Base-by-base conservation (phyloP, 2,797 vertebrate species). In the Sebastes diploproa region DNA sequence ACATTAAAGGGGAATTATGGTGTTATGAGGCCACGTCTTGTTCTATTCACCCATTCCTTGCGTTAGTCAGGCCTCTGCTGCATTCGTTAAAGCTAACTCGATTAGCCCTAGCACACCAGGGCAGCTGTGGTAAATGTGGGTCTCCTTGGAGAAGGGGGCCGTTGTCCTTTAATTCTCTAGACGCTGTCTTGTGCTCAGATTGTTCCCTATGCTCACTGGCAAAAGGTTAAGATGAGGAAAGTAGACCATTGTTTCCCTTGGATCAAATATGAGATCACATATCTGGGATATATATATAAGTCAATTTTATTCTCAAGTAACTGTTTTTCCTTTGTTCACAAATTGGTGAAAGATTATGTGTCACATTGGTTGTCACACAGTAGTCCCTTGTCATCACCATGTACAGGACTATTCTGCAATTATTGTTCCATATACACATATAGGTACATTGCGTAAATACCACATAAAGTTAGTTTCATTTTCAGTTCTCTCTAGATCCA, bases 31-130 rank as follows among this genome's bases (percentile, higher is more conserved):
- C 81, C 75, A 63, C 3, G 72, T 91, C 90, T 92, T 88, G 82
- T 90, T 88, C 87, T 85, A 70, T 88, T 88, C 89, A 88, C 87
- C 84, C 90, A 92, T 94, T 94, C 92, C 91, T 91, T 89, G 88
- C 75, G 81, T 92, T 92, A 93, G 89, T 94, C 87, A 93, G 92
- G 90, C 91, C 89, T 91, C 90, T 82, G 88, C 91, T 91, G 91
- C 91, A 92, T 90, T 93, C 89, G 91, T 92, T 93, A 91, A 91
- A 91, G 85, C 88, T 93, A 94, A 95, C 91, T 93, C 81, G 86
- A 94, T 95, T 95, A 94, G 78, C 86, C 62, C 42, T 59, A 75
- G 89, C 88, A 88, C 88, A 94, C 91, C 88, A 91, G 78, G 85
- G 91, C 92, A 90, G 93, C 92, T 94, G 92, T 90, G 82, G 88